Evolutionary conservation across 2,888 invertebrate genomes (phyloP), one percentile per base, ranked within the genome.

Genomic region (Aphodius granarius): DNA sequence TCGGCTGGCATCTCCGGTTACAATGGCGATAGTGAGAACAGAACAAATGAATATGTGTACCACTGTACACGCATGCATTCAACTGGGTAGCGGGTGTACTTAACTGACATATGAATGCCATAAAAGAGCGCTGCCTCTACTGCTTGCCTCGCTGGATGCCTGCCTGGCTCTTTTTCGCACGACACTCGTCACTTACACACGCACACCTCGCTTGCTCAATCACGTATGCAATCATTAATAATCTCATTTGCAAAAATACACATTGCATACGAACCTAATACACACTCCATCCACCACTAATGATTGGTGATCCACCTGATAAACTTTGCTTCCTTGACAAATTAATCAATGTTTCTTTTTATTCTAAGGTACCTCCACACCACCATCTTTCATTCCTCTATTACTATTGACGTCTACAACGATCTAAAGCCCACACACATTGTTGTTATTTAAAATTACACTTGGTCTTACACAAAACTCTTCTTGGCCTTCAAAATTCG

Each of bases 41-140:
- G 80, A 79, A 81, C 80, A 81, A 80, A 81, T 80, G 79, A 81
- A 81, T 80, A 79, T 80, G 79, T 80, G 76, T 78, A 76, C 76
- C 71, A 76, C 65, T 76, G 71, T 62, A 78, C 78, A 79, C 78
- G 78, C 78, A 79, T 78, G 78, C 78, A 79, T 81, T 81, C 78
- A 80, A 74, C 71, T 73, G 77, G 76, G 77, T 80, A 78, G 77
- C 76, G 78, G 79, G 78, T 79, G 79, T 79, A 77, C 76, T 78
- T 81, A 80, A 81, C 76, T 81, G 81, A 81, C 81, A 79, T 79
- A 75, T 81, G 79, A 81, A 81, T 81, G 75, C 80, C 70, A 65
- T 17, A 66, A 77, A 77, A 74, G 75, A 75, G 71, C 43, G 1
- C 43, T 43, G 43, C 43, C n/a, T n/a, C n/a, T n/a, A n/a, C n/a